A percentile compares a stretch with the other conserved stretches of the same genome.
These are phyloP conservation scores for Marmota flaviventris DNA, from an alignment of 2,113 vertebrate genomes.

Conservation along the genomic window DNA sequence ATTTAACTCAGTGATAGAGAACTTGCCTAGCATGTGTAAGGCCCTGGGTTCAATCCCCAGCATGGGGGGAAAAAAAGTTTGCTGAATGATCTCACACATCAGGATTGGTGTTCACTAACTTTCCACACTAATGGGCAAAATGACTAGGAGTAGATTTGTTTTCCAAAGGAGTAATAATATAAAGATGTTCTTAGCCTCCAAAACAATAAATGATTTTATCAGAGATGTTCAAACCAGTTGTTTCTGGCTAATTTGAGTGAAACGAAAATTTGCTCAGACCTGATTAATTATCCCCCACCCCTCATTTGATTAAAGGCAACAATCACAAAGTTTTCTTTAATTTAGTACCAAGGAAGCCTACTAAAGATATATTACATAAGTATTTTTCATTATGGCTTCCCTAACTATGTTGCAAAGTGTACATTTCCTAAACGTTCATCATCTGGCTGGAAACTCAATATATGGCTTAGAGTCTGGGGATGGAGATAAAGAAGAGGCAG, in stretches of 20 bases:
- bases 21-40: too few relatives aligned
- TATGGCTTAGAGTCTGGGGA: not conserved
- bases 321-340: conserved; percentile 44
- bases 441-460: not conserved
- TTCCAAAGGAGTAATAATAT: conserved; percentile 53
- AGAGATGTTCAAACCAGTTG: not conserved
- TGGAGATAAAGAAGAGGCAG: not conserved
- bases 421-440: not conserved
- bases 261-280: conserved; percentile 2
- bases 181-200: conserved; percentile 1
- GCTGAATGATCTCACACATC: not conserved
- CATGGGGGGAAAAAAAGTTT: not conserved
- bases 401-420: not conserved
- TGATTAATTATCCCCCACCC: not conserved
- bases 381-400: conserved; percentile 22
- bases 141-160: not conserved
- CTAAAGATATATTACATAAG: not conserved
- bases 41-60: too few relatives aligned
- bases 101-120: not conserved
- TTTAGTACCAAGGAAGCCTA: conserved; percentile 37
- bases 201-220: conserved; percentile 31
- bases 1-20: too few relatives aligned
- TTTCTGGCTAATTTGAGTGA: not conserved
- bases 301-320: conserved; percentile 43
- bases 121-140: not conserved